Evolutionary conservation across 2,888 invertebrate genomes (phyloP), one percentile per base, ranked within the genome.

Genomic region (Napeogenes sylphis): DNA sequence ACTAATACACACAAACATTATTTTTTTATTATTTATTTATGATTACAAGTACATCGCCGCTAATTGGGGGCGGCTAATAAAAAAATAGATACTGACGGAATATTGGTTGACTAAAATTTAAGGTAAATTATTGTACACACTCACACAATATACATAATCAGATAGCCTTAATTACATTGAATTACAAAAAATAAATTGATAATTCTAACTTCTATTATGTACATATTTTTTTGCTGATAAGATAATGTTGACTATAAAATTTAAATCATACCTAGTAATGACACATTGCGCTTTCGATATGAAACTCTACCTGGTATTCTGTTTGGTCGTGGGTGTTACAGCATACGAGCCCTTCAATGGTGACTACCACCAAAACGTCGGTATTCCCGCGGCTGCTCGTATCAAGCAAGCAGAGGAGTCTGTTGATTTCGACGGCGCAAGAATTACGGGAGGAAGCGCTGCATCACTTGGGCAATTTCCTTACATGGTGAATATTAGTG

Each of bases 321-420:
- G 51, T 51, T 30, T 51, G 5, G 51, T 30, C 6, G 51, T 6
- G 30, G 45, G 46, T 57, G 32, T 46, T 30, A 33, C 42, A 21
- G 67, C 53, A 8, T 62, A 62, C 33, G 66, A 47, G 32, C 68
- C 65, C 35, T 65, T 70, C 33, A 62, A 62, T 13, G 21, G 55
- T 30, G 57, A 65, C 64, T 72, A 72, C 63, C 72, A 72, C 58
- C 61, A 70, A n/a, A 53, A 21, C 33, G 64, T 72, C 33, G 73
- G 73, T 14, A 70, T 73, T 55, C 67, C 64, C 2, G 66, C 60
- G 38, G 71, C 71, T 5, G 67, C 69, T 2, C 65, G 66, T 55
- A 71, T 73, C 59, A 71, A 70, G 62, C 63, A 64, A 3, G 64
- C 64, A 8, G 73, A 73, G 54, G 71, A 71, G 51, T 68, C 70